Evolutionary conservation across 2,113 vertebrate genomes (phyloP).

Genomic region (Tiliqua scincoides): DNA sequence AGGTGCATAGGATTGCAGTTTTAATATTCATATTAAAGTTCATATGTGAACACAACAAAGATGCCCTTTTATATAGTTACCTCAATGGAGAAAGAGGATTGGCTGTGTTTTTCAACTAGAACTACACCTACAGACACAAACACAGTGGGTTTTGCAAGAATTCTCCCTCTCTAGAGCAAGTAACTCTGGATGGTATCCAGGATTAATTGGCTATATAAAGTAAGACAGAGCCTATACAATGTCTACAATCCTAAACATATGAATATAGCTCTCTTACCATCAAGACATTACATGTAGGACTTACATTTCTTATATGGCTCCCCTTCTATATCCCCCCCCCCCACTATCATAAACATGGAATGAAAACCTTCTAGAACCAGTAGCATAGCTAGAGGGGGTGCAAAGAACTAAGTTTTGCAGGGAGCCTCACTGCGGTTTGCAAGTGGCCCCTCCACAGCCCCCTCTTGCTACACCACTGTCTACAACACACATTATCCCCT

Average conservation of each 20-base stretch:
- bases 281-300: background rate
- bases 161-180: too few relatives aligned
- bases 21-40: too few relatives aligned
- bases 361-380: background rate
- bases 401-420: too few relatives aligned
- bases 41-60: background rate
- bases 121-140: too few relatives aligned
- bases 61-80: background rate
- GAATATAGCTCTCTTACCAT: background rate
- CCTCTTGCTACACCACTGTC: background rate
- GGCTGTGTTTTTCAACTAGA: background rate
- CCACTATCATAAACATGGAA: background rate
- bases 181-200: background rate
- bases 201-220: background rate
- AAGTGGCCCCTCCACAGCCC: too few relatives aligned
- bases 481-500: too few relatives aligned
- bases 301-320: background rate
- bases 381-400: too few relatives aligned
- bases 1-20: background rate
- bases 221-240: background rate
- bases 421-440: too few relatives aligned
- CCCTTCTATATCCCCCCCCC: background rate
- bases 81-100: background rate
- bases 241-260: background rate
- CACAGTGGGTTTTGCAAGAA: too few relatives aligned